Evolutionary conservation across 2,797 vertebrate species (phyloP).

Genomic region (Tenualosa thibaudeaui): DNA sequence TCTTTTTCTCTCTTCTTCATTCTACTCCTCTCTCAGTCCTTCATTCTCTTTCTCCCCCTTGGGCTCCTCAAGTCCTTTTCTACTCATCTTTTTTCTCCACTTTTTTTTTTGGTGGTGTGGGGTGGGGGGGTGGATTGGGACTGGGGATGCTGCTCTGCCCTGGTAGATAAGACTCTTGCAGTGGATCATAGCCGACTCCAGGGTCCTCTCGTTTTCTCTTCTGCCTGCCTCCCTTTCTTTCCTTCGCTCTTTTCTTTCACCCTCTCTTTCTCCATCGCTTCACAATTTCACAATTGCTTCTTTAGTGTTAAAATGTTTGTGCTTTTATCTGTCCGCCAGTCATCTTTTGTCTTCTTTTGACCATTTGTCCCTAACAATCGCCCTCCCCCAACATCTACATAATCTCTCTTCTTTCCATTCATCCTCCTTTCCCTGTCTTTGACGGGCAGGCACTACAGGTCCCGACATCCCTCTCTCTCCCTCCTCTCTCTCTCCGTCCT

Average conservation of each 20-base stretch:
- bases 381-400: neutral
- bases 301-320: neutral
- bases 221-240: neutral
- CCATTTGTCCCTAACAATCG: neutral
- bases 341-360: neutral
- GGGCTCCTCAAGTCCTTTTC: slow-evolving; percentile 10
- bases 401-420: neutral
- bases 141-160: neutral
- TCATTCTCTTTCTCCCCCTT: neutral
- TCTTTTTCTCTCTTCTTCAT: slow-evolving; percentile 5
- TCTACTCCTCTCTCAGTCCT: slow-evolving; percentile 18
- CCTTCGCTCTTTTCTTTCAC: neutral
- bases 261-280: neutral
- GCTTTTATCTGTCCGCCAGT: neutral
- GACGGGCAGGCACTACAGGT: neutral
- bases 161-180: slow-evolving; percentile 27
- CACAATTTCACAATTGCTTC: neutral
- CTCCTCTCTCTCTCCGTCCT: neutral
- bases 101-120: neutral
- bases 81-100: neutral
- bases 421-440: neutral
- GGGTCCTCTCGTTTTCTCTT: slow-evolving; percentile 3
- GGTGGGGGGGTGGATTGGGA: neutral
- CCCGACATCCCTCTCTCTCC: neutral
- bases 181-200: slow-evolving; percentile 3